Percentiles rank a stretch among this genome's conserved stretches.
phyloP scores from a whole-genome alignment of 2,888 invertebrate species.

The Hydraecia micacea region DNA sequence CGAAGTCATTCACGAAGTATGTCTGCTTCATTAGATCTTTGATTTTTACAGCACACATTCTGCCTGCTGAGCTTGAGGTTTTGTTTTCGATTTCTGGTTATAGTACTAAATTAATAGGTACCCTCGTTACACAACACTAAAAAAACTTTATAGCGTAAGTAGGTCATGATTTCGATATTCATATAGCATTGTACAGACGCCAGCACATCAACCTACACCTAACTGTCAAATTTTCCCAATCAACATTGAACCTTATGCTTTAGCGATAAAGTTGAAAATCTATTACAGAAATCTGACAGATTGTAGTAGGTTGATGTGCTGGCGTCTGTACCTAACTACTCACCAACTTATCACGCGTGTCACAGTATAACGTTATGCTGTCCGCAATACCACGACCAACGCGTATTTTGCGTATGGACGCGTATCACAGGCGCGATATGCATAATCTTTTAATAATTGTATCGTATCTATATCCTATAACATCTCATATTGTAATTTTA shows the following conservation, averaged over 20 bases:
- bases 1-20: background rate
- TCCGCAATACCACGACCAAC: background rate
- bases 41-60: background rate
- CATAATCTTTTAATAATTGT: background rate
- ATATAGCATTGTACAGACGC: too few species aligned
- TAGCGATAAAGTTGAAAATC: too few species aligned
- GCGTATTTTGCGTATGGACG: background rate
- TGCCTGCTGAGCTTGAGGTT: background rate
- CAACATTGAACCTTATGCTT: too few species aligned
- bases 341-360: background rate
- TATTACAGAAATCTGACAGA: too few species aligned
- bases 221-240: too few species aligned
- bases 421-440: background rate
- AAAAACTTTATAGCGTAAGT: background rate
- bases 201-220: too few species aligned
- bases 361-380: background rate
- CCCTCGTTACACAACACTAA: background rate
- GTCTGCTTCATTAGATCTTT: background rate
- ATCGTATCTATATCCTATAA: background rate
- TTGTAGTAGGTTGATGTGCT: too few species aligned
- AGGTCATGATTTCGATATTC: background rate
- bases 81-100: background rate
- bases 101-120: background rate
- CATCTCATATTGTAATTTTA: slow-evolving; percentile 64
- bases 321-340: background rate